Base-by-base conservation (phyloP, 2,113 vertebrate species). In the Guaruba guarouba region DNA sequence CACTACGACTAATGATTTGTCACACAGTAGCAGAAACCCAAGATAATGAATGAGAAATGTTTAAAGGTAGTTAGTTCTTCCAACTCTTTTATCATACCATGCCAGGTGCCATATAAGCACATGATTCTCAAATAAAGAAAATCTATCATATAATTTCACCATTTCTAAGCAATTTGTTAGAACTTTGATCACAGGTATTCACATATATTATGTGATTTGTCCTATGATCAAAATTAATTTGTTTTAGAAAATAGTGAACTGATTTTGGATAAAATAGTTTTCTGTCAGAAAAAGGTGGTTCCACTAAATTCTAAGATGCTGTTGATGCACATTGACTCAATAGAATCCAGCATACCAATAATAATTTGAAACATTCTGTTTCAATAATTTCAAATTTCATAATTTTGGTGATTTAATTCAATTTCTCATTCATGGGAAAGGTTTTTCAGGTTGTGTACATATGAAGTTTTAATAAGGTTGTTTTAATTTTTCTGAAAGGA, bases 31-130 rank as follows among this genome's bases (percentile, higher is more conserved):
- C 95, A 96, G 96, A 98, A 97, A 97, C 83, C 74, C 92, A 62
- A 82, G 96, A 97, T 97, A 98, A 98, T 97, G 96, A 98, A 98
- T 98, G 97, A 96, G 96, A 97, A 97, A 98, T 98, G 97, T 98
- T 98, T 98, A 93, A 93, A 96, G 88, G 94, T 90, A 95, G 92
- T 95, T 97, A 92, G 91, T 93, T 93, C 90, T 96, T 97, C 92
- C 80, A 93, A 96, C 94, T 91, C 96, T 95, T 96, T 97, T 96
- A 92, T 97, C 95, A 96, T 88, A 52, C 64, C 41, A 59, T 95
- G 93, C 46, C 93, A 97, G 92, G 44, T 92, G 55, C 78, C 31
- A 17, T 88, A 54, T 49, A 76, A 22, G 77, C 46, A 18, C 83
- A 33, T 52, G 52, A 90, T 76, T 73, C 78, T 61, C 57, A 71